Evolutionary conservation across 2,797 vertebrate species (phyloP), one percentile per base, ranked within the genome.

Genomic region (Craterocephalus amniculus): DNA sequence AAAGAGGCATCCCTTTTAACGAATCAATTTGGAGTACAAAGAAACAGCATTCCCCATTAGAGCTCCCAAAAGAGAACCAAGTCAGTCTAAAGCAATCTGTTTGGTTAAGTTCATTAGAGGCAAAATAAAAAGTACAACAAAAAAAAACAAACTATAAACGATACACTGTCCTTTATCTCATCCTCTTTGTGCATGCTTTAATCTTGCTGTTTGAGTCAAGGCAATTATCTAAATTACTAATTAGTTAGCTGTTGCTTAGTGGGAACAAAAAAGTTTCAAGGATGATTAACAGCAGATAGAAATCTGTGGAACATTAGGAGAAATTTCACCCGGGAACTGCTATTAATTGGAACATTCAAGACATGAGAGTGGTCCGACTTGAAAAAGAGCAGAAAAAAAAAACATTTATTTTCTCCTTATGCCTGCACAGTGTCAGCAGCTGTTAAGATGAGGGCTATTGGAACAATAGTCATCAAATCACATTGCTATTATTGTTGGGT

Each of bases 171-270:
- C 84, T 83, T 84, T 69, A 85, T 86, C 84, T 89, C 80, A 82
- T 86, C 87, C 59, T 80, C 71, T 40, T 58, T 3, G 35, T 43
- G 55, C 34, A 22, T 4, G 34, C 69, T 89, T 88, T 82, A 78
- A 85, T 89, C 70, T 74, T 8, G 2, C 81, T 57, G 73, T 87
- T 84, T 52, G 58, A 84, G 68, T 85, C 74, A 3, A 76, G 76
- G 70, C 80, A 85, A 87, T 90, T 87, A 90, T 87, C 86, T 77
- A 82, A 79, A 84, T 79, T 80, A 78, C 78, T 85, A 87, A 93
- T 87, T 81, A 86, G 74, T 57, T 66, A 1, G 43, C 16, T 36
- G 64, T 34, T 36, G 51, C 84, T 77, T 56, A 27, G 72, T 31
- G 52, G 76, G 67, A 76, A 61, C 59, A 27, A 70, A 67, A 66